These are phyloP conservation scores for Perca schrenkii DNA, from an alignment of 2,113 vertebrate genomes.

Conservation along the genomic window DNA sequence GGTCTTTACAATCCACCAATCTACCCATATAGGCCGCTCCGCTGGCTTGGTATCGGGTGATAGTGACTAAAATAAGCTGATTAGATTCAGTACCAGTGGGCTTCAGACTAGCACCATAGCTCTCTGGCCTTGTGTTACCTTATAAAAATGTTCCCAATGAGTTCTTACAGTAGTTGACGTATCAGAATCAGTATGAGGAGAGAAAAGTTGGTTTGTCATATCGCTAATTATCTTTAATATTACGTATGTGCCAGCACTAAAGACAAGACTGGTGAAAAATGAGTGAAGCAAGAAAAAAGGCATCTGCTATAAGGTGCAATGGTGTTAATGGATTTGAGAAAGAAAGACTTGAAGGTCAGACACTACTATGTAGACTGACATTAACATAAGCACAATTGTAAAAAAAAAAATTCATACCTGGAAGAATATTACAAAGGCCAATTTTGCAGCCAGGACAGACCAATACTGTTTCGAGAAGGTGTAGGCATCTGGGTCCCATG, in stretches of 20 bases:
- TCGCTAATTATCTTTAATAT: background rate
- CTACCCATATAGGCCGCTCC: background rate
- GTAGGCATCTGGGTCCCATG: constrained; percentile 91
- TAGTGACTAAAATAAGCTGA: constrained; percentile 82
- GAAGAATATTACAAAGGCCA: constrained; percentile 97
- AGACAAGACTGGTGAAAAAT: background rate
- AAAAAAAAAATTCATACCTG: constrained; percentile 85
- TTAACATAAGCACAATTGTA: constrained; percentile 2
- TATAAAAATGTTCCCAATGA: constrained; percentile 1
- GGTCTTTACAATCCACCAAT: background rate
- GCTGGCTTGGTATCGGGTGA: too few relatives aligned
- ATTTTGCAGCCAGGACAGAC: constrained; percentile 92
- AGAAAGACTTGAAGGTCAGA: constrained; percentile 87
- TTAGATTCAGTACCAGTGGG: background rate
- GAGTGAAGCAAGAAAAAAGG: background rate
- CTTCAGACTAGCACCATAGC: background rate
- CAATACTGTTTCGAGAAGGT: constrained; percentile 98
- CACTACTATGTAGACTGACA: background rate
- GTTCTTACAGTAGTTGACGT: background rate
- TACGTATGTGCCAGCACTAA: background rate
- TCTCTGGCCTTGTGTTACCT: background rate
- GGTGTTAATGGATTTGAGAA: constrained; percentile 90
- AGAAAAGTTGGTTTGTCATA: background rate
- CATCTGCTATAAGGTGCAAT: background rate
- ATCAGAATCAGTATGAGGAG: background rate